Conservation (phyloP, 1,140 invertebrate species). For the Sitobion miscanthi region DNA sequence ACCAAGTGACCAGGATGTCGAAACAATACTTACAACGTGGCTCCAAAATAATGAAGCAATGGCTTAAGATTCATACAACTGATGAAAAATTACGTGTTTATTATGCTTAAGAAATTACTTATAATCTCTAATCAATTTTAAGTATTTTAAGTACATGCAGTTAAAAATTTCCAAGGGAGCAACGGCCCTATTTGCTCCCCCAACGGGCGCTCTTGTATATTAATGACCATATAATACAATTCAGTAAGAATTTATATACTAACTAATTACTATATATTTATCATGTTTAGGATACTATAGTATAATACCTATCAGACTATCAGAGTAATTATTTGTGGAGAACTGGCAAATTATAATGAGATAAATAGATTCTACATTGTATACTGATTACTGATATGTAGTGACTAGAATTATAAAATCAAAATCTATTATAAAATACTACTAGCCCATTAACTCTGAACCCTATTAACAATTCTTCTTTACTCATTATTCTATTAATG, state of each 20-base stretch:
- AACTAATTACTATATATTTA: background rate
- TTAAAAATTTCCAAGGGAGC: too few relatives aligned
- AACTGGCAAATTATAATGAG: background rate
- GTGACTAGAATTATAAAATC: background rate
- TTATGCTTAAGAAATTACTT: too few relatives aligned
- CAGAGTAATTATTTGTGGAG: background rate
- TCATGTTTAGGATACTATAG: background rate
- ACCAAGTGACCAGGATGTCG: too few relatives aligned
- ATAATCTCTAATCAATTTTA: too few relatives aligned
- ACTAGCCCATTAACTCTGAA: background rate
- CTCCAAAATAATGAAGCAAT: too few relatives aligned
- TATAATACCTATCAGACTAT: background rate
- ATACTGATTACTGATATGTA: background rate
- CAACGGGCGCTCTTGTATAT: background rate
- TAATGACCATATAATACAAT: background rate
- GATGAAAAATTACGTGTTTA: too few relatives aligned
- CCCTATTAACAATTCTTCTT: background rate
- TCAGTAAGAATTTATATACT: background rate
- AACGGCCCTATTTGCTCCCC: too few relatives aligned
- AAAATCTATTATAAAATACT: background rate
- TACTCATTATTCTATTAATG: background rate
- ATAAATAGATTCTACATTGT: background rate
- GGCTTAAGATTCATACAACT: too few relatives aligned
- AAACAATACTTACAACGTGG: too few relatives aligned
- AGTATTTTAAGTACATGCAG: too few relatives aligned